Evolutionary conservation across 1,140 invertebrate genomes (phyloP).

Genomic region (Ips nitidus): DNA sequence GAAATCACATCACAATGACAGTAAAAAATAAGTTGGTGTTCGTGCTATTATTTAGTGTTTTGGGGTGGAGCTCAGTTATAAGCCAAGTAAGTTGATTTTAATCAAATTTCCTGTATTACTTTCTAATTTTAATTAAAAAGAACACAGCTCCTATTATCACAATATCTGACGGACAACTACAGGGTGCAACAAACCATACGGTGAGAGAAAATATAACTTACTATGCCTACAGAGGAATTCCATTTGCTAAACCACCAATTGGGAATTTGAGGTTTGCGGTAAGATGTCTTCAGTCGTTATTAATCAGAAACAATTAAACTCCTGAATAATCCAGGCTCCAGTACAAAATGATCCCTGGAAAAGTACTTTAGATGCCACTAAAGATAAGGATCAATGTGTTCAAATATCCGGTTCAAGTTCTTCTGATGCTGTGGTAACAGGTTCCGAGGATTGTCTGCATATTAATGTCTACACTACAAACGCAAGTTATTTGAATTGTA

Average conservation of each 20-base stretch:
- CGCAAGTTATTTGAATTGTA: conserved; percentile 10
- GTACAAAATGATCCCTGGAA: conserved; percentile 20
- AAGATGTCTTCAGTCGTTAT: not conserved
- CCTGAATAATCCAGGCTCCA: conserved; percentile 13
- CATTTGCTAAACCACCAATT: conserved; percentile 10
- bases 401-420: not conserved
- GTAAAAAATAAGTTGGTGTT: no score
- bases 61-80: no score
- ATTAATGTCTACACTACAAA: conserved; percentile 26
- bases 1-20: no score
- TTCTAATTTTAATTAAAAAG: not conserved
- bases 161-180: conserved; percentile 6
- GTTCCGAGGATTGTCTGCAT: conserved; percentile 25
- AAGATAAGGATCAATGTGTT: conserved; percentile 9
- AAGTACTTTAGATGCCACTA: conserved; percentile 14
- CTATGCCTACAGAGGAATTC: conserved; percentile 10
- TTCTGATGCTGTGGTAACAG: not conserved
- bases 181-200: not conserved
- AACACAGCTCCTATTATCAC: not conserved
- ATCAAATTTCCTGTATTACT: no score
- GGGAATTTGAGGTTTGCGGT: conserved; percentile 16
- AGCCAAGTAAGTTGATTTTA: no score
- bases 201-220: not conserved
- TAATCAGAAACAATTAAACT: no score
- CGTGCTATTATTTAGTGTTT: no score